phyloP scores from a whole-genome alignment of 2,797 vertebrate species.

The Notamacropus eugenii region DNA sequence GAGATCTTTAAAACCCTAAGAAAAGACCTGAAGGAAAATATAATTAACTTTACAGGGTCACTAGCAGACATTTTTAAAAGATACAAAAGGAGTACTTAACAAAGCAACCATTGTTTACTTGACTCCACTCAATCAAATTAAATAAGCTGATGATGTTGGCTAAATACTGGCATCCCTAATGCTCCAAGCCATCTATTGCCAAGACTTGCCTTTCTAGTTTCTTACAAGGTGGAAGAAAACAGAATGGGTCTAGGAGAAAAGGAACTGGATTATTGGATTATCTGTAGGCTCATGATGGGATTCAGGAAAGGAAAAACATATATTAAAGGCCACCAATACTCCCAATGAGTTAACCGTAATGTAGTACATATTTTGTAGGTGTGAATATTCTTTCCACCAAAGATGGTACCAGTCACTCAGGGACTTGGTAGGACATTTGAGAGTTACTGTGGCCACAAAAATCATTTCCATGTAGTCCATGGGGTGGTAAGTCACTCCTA shows the following conservation, averaged over 20 bases:
- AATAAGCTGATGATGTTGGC: constrained; percentile 6
- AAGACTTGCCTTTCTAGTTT: neutral
- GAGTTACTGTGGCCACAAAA: neutral
- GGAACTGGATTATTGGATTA: constrained; percentile 3
- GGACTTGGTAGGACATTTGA: neutral
- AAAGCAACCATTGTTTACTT: constrained; percentile 28
- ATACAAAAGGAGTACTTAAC: neutral
- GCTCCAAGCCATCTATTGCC: neutral
- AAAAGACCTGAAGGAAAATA: neutral
- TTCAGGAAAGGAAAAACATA: neutral
- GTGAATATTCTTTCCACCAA: neutral
- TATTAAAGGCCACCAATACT: neutral
- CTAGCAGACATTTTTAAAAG: constrained; percentile 8
- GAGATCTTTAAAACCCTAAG: constrained; percentile 9
- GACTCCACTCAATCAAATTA: constrained; percentile 38
- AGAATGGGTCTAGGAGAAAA: neutral
- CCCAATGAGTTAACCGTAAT: neutral
- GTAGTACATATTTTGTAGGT: neutral
- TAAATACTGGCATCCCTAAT: constrained; percentile 34
- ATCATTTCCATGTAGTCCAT: neutral
- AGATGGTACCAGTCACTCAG: neutral
- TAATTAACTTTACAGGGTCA: constrained; percentile 6
- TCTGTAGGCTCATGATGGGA: neutral
- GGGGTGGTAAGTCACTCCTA: too few species aligned
- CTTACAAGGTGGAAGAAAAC: neutral